A percentile compares a stretch with the other conserved stretches of the same genome.
These are phyloP conservation scores for Dynastes maya DNA, from an alignment of 2,888 invertebrate genomes.

Conservation along the genomic window DNA sequence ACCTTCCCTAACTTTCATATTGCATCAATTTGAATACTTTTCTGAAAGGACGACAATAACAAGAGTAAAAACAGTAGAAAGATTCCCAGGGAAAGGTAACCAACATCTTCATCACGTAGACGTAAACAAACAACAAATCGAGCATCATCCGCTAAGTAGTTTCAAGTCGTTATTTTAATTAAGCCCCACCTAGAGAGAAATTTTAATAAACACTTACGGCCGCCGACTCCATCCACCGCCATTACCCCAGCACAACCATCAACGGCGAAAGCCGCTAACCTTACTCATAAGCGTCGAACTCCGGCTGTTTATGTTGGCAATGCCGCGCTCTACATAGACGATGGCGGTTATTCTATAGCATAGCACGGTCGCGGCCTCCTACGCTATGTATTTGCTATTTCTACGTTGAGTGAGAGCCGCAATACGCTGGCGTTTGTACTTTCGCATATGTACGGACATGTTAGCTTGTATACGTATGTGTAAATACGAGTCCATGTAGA, in stretches of 20 bases:
- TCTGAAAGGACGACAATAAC: too few relatives aligned
- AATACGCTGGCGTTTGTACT: background rate
- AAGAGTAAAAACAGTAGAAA: too few relatives aligned
- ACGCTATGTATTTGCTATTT: background rate
- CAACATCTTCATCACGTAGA: background rate
- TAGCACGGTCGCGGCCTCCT: background rate
- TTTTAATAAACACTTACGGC: conserved; percentile 25
- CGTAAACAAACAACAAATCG: background rate
- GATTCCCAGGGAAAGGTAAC: background rate
- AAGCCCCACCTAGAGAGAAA: conserved; percentile 20
- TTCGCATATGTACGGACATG: background rate
- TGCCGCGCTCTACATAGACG: background rate
- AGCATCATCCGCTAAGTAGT: background rate
- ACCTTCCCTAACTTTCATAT: too few relatives aligned
- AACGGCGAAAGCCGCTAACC: background rate
- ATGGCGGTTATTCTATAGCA: too few relatives aligned
- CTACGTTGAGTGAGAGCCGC: too few relatives aligned
- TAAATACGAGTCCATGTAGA: background rate
- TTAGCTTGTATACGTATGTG: background rate
- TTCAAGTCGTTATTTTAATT: conserved; percentile 26
- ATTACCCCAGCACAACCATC: conserved; percentile 11
- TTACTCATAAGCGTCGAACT: conserved; percentile 39
- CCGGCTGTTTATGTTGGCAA: conserved; percentile 11
- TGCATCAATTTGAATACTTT: too few relatives aligned
- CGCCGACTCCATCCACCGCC: background rate